Conservation (phyloP, 2,888 invertebrate genomes). For the Xylocampa areola region DNA sequence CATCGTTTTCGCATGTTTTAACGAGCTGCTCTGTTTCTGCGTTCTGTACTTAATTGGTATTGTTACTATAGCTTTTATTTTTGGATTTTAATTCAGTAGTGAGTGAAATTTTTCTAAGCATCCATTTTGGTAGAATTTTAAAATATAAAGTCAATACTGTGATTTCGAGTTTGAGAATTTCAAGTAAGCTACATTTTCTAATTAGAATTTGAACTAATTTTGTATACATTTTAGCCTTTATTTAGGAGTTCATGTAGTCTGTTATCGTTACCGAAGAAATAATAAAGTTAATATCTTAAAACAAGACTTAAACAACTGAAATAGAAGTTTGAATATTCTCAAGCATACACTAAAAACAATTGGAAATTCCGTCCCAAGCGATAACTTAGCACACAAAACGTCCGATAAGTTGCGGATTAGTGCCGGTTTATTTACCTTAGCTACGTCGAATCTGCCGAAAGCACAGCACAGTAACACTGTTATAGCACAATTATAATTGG, state of each 20-base stretch:
- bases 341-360: conserved; percentile 17
- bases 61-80: conserved; percentile 1
- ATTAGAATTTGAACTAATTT: too few species aligned
- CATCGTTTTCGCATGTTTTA: conserved; percentile 22
- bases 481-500: conserved; percentile 46
- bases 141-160: too few species aligned
- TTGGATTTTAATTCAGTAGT: background rate
- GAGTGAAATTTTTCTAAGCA: background rate
- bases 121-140: too few species aligned
- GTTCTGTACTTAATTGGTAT: conserved; percentile 6
- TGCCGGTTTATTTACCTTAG: conserved; percentile 55
- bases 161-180: too few species aligned
- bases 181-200: too few species aligned
- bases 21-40: conserved; percentile 12
- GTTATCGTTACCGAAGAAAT: background rate
- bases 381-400: conserved; percentile 26
- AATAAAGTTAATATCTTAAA: fast-evolving
- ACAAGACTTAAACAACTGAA: background rate
- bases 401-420: conserved; percentile 35
- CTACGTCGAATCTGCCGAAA: conserved; percentile 29
- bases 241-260: background rate
- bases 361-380: conserved; percentile 5
- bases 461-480: conserved; percentile 54
- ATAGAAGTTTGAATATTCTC: conserved; percentile 3
- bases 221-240: too few species aligned